Base-by-base conservation (phyloP, 2,113 vertebrate species). In the Ranitomeya imitator region DNA sequence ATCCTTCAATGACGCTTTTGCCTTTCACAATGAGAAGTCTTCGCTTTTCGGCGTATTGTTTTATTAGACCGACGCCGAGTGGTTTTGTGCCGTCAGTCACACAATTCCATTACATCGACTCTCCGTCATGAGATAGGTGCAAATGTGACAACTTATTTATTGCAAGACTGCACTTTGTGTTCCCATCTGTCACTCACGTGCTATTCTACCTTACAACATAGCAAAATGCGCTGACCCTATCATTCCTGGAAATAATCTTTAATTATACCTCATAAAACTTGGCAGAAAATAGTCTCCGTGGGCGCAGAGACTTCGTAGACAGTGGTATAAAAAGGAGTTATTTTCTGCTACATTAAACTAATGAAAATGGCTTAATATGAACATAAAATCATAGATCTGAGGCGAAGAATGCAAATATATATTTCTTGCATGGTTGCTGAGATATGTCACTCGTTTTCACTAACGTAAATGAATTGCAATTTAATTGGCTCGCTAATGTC, bases 91-190 rank as follows among this genome's bases (percentile, higher is more conserved):
- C 76, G 69, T 84, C 80, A 65, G 51, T 83, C 87, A 88, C 12
- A 61, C 13, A 55, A 59, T 9, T 63, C 87, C 45, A 88, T 82
- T 78, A 63, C 80, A 45, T 19, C 55, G 77, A 76, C 80, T 60
- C 31, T 16, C n/a, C 31, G 67, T 65, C 52, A 67, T 87, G 73
- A 63, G 59, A 65, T 54, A 89, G 82, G 73, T 89, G 73, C 65
- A 74, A 84, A 76, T 79, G 80, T 88, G 87, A 88, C 87, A 88
- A 74, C 60, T 26, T 79, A 79, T 89, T 88, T 77, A 78, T 67
- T 89, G 73, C 60, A 89, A 89, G 87, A 79, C 82, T 85, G 81
- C 71, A 76, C 87, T 88, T 83, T 83, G 87, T 76, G 60, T 88
- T 88, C 71, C 71, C 71, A 78, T 61, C 81, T 89, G 73, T 85